phyloP scores from a whole-genome alignment of 2,888 invertebrate genomes.

The Ctena decussata region DNA sequence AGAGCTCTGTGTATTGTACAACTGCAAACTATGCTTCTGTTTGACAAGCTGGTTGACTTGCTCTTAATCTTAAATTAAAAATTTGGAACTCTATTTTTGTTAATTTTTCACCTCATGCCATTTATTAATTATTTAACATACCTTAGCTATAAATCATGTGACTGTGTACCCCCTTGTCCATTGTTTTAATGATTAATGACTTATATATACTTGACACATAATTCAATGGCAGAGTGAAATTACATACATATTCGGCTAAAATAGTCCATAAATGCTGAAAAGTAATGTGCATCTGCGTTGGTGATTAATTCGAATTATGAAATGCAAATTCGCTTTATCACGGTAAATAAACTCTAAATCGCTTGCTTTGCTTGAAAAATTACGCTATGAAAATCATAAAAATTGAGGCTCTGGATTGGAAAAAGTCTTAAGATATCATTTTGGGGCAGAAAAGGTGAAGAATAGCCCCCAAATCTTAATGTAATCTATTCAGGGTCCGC shows the following conservation, averaged over 20 bases:
- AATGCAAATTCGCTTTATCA: constrained; percentile 13
- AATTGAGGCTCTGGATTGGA: too few species aligned
- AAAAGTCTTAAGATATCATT: too few species aligned
- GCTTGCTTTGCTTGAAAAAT: constrained; percentile 8
- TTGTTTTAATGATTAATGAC: background rate
- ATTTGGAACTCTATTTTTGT: too few species aligned
- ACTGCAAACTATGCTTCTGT: too few species aligned
- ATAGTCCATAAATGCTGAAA: background rate
- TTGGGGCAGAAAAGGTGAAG: too few species aligned
- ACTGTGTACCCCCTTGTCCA: background rate
- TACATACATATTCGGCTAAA: background rate
- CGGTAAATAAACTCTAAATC: constrained; percentile 2
- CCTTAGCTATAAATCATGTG: background rate
- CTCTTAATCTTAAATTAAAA: too few species aligned
- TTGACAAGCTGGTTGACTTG: too few species aligned
- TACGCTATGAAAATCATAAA: constrained; percentile 8
- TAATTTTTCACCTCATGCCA: background rate
- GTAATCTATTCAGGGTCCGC: too few species aligned
- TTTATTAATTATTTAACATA: background rate
- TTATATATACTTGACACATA: background rate
- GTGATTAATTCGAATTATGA: constrained; percentile 1
- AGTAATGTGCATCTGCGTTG: background rate
- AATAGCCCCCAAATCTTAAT: too few species aligned
- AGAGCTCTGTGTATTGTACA: too few species aligned
- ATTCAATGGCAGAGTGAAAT: background rate